A percentile compares a stretch with the other conserved stretches of the same genome.
Conservation (phyloP, 2,113 vertebrate species). For the Willisornis vidua region DNA sequence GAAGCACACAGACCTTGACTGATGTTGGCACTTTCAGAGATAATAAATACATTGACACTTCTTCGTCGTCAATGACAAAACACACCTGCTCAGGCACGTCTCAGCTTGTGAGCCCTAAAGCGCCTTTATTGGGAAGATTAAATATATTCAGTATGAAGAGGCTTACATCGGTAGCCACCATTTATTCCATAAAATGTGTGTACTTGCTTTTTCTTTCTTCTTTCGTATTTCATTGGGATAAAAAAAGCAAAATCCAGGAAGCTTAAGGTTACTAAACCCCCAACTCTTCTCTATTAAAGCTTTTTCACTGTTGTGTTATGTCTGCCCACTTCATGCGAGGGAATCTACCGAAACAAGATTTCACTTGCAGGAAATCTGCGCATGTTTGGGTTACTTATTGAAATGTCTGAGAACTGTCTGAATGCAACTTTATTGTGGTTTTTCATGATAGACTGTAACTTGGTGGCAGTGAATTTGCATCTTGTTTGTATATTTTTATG, state of each 20-base stretch:
- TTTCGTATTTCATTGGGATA: background rate
- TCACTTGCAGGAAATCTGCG: background rate
- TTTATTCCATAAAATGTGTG: background rate
- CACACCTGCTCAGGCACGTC: slow-evolving; percentile 4
- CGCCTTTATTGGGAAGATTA: background rate
- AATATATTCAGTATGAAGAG: background rate
- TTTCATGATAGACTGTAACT: background rate
- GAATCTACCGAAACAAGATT: background rate
- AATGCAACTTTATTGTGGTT: background rate
- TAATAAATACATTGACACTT: slow-evolving; percentile 44
- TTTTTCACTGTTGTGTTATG: background rate
- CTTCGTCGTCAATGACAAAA: background rate
- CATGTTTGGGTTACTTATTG: background rate
- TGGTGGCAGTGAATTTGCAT: background rate
- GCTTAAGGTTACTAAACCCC: background rate
- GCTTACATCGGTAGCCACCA: background rate
- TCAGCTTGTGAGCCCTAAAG: background rate
- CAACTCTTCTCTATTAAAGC: background rate
- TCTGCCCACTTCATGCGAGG: background rate
- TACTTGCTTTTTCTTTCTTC: background rate
- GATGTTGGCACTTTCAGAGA: background rate
- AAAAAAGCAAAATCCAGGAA: background rate
- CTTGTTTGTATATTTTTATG: background rate
- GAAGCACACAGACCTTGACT: background rate
- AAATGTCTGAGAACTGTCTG: background rate